A percentile compares a stretch with the other conserved stretches of the same genome.
phyloP scores from a whole-genome alignment of 2,888 invertebrate species.

The Calameuta filiformis region DNA sequence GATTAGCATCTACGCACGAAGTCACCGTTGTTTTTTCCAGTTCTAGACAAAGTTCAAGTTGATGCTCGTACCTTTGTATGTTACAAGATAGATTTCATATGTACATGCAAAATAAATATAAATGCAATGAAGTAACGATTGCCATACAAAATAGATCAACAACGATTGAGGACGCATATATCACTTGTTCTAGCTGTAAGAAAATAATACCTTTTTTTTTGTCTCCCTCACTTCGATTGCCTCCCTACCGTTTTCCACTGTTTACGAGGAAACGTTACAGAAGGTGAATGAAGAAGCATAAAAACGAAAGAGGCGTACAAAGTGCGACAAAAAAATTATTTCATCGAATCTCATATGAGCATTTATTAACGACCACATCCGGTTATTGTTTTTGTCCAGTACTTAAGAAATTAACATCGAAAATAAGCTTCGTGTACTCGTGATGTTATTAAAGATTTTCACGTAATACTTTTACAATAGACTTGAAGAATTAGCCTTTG shows the following conservation, averaged over 20 bases:
- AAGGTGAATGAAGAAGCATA: neutral
- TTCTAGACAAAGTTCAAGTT: neutral
- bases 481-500: neutral
- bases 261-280: neutral
- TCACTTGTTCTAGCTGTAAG: neutral
- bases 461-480: neutral
- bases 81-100: neutral
- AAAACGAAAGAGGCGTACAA: neutral
- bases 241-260: neutral
- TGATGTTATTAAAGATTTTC: neutral
- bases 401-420: neutral
- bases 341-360: neutral
- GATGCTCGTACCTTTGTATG: too few species aligned
- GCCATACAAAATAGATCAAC: neutral
- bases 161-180: neutral
- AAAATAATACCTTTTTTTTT: neutral
- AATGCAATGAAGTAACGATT: neutral
- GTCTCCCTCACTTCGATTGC: neutral
- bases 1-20: slow-evolving; percentile 2
- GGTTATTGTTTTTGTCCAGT: neutral
- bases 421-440: neutral
- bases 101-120: neutral
- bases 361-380: neutral
- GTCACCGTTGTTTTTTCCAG: neutral
- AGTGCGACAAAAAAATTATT: neutral